Evolutionary conservation across 2,888 invertebrate genomes (phyloP).

Genomic region (Trileptium ribeirensis): DNA sequence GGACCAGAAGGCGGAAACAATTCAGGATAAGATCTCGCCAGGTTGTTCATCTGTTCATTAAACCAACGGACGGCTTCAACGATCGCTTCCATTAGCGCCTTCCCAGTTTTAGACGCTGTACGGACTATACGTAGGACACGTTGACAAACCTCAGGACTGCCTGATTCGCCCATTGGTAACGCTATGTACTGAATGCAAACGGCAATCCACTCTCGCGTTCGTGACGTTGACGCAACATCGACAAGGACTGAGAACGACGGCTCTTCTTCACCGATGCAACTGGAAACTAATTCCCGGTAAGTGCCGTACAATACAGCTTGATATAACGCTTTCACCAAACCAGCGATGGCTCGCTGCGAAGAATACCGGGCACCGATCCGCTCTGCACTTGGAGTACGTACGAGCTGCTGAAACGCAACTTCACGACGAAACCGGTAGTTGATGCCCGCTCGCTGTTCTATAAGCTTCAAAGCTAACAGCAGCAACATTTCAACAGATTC

Average conservation of each 20-base stretch:
- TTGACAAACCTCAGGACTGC: no score
- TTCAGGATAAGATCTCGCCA: no score
- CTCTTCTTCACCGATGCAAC: no score
- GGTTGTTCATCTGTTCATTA: no score
- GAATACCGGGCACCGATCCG: neutral
- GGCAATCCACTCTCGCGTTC: neutral
- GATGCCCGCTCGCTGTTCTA: neutral
- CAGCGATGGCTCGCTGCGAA: neutral
- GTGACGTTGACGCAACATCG: no score
- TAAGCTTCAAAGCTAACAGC: neutral
- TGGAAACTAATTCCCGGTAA: neutral
- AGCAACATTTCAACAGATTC: neutral
- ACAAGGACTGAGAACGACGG: no score
- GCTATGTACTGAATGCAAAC: neutral
- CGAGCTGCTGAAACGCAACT: neutral
- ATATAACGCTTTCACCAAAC: neutral
- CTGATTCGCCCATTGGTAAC: neutral
- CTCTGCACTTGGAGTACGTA: neutral
- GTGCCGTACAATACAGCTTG: neutral
- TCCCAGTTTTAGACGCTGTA: neutral
- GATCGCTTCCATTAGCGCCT: neutral
- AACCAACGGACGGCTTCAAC: neutral
- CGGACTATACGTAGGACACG: neutral
- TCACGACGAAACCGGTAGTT: neutral
- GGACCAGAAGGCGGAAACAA: no score